Conservation (phyloP, 2,888 invertebrate species). For the Theretra japonica region DNA sequence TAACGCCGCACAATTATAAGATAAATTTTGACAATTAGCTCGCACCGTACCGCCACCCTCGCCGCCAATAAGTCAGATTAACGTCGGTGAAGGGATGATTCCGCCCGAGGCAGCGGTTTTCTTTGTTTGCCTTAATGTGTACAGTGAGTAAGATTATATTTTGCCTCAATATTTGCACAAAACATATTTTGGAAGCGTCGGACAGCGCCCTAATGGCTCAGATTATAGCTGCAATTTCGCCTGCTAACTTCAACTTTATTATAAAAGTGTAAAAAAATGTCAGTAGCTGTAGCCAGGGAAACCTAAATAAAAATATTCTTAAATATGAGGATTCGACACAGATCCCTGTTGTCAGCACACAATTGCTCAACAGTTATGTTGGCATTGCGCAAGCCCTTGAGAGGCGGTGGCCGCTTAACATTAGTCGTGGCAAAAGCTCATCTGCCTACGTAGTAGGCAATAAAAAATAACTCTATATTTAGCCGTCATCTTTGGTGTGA, state of each 20-base stretch:
- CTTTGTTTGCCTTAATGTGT: conserved; percentile 17
- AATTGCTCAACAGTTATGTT: too few relatives aligned
- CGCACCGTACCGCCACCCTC: conserved; percentile 9
- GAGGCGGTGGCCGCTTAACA: too few relatives aligned
- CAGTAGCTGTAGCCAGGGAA: too few relatives aligned
- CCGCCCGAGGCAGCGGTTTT: conserved; percentile 18
- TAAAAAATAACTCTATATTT: too few relatives aligned
- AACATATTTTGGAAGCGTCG: neutral
- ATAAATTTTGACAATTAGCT: conserved; percentile 45
- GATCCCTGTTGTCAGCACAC: too few relatives aligned
- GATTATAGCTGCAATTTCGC: neutral
- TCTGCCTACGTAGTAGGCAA: too few relatives aligned
- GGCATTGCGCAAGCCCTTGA: too few relatives aligned
- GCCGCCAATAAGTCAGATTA: conserved; percentile 27
- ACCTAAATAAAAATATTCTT: too few relatives aligned
- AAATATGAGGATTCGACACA: too few relatives aligned
- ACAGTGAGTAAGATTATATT: neutral
- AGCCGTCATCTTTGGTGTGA: too few relatives aligned
- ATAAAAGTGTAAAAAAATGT: neutral
- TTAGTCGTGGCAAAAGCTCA: too few relatives aligned
- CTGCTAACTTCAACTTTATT: neutral
- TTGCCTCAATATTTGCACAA: neutral
- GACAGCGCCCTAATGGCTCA: neutral
- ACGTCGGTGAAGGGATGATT: conserved; percentile 21
- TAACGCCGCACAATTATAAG: conserved; percentile 41